Evolutionary conservation across 1,140 invertebrate genomes (phyloP), one percentile per base, ranked within the genome.

Genomic region (Laupala kohalensis): DNA sequence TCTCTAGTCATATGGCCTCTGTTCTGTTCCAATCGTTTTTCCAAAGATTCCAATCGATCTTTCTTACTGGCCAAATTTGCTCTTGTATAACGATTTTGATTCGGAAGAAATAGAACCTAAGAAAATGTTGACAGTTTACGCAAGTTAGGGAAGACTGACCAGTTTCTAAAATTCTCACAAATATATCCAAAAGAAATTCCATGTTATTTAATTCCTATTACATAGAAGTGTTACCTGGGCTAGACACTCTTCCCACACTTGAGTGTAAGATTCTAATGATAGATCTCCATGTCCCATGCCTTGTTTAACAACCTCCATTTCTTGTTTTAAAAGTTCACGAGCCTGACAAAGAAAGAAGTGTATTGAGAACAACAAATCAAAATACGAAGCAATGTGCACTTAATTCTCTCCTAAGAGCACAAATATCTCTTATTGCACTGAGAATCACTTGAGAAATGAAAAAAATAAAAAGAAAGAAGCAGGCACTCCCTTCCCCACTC

Each of bases 271-370:
- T 73, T 98, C 95, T 2, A 94, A 79, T 2, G 93, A 91, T 63
- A 99, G 81, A 37, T 98, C 95, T 23, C 95, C 95, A 80, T 98
- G 96, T 2, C 88, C 89, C 96, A 99, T 99, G 69, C 94, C 95
- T 74, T 90, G 86, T 78, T 92, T 92, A 0, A 98, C 96, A 15
- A 93, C 85, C 27, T 89, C 86, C 91, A 97, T 96, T 83, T 98
- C 96, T 23, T 87, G 84, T 72, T 85, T 83, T 23, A 98, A 78
- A 74, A 94, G 76, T 26, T 85, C 78, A 73, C 86, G 86, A 0
- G 94, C 87, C 81, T 84, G 72, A 29, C 74, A 74, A 76, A 75
- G 25, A 71, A 67, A 69, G 72, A 6, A 73, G 4, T 30, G 53
- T 19, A 29, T n/a, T 27, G 67, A 27, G 24, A 64, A 6, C n/a